Conservation (phyloP, 2,888 invertebrate species). For the Merodon equestris region DNA sequence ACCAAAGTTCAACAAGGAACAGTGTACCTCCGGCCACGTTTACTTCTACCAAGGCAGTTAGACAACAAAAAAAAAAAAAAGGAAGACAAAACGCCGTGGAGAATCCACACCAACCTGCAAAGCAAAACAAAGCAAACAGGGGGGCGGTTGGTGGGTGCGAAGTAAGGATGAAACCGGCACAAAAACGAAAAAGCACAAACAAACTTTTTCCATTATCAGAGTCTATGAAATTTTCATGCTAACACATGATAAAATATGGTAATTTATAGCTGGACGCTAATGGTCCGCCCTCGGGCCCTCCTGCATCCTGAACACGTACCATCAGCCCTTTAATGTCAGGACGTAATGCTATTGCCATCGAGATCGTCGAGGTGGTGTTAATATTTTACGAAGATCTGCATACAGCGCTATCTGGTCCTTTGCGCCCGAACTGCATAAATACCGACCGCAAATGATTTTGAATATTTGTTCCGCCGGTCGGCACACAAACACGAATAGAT, state of each 20-base stretch:
- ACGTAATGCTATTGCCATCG: constrained; percentile 3
- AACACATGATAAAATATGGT: constrained; percentile 70
- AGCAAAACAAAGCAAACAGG: too few relatives aligned
- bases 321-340: constrained; percentile 9
- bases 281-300: constrained; percentile 38
- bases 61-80: constrained; percentile 14
- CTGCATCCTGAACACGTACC: constrained; percentile 1
- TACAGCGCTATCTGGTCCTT: constrained; percentile 37
- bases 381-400: constrained; percentile 53
- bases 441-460: constrained; percentile 24
- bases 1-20: constrained; percentile 52
- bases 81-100: too few relatives aligned
- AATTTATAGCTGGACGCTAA: constrained; percentile 70
- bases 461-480: constrained; percentile 27
- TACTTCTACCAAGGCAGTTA: constrained; percentile 4
- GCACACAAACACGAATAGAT: too few relatives aligned
- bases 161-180: too few relatives aligned
- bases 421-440: constrained; percentile 34
- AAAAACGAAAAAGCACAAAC: constrained; percentile 34
- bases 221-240: constrained; percentile 71
- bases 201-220: constrained; percentile 71
- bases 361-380: constrained; percentile 59
- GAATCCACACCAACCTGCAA: too few relatives aligned
- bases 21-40: too few relatives aligned
- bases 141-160: too few relatives aligned